Evolutionary conservation across 2,797 vertebrate genomes (phyloP).

Genomic region (Lophotriccus pileatus): DNA sequence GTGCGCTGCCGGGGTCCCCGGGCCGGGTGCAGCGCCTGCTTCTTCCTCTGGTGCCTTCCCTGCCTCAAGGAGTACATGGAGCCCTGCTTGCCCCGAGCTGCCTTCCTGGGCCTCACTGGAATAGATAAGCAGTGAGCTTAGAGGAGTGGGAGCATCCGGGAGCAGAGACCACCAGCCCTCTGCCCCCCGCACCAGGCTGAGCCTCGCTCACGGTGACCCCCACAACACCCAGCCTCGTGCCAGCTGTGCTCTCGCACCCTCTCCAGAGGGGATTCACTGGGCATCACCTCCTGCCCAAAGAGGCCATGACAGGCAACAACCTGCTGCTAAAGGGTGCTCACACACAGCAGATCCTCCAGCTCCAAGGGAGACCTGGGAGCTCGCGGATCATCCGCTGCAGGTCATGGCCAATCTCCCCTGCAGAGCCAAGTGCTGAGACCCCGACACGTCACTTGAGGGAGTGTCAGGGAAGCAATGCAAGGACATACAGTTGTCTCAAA

Average conservation of each 20-base stretch:
- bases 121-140: background rate
- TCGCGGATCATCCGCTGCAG: background rate
- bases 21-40: slow-evolving; percentile 68
- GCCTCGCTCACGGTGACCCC: background rate
- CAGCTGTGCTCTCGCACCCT: background rate
- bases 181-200: background rate
- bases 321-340: background rate
- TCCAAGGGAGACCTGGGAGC: background rate
- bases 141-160: background rate
- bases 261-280: background rate
- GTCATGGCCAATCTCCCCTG: background rate
- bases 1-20: slow-evolving; percentile 69
- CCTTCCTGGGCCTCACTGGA: slow-evolving; percentile 90
- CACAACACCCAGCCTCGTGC: fast-evolving
- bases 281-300: background rate
- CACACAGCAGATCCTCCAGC: background rate
- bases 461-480: background rate
- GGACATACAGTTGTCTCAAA: background rate
- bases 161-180: background rate
- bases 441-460: fast-evolving
- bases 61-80: slow-evolving; percentile 65
- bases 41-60: slow-evolving; percentile 85
- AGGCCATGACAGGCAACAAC: background rate
- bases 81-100: slow-evolving; percentile 78
- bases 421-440: background rate